Evolutionary conservation across 2,888 invertebrate species (phyloP).

Genomic region (Nowickia ferox): DNA sequence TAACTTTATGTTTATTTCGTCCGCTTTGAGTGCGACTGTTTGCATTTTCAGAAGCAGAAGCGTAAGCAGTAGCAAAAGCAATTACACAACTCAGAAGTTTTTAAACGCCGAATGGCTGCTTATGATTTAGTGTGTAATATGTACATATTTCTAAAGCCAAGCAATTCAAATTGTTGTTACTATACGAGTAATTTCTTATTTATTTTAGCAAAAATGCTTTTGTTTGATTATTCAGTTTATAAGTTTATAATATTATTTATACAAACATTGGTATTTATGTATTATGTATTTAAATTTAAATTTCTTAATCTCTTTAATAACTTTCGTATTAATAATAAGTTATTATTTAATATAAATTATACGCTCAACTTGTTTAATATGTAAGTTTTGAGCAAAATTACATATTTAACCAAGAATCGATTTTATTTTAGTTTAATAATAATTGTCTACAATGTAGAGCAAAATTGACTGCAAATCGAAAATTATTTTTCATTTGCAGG

Average conservation of each 20-base stretch:
- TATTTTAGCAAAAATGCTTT: not conserved
- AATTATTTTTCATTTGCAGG: not conserved
- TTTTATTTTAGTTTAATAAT: not conserved
- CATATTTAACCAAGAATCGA: constrained; percentile 1
- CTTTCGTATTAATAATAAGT: not conserved
- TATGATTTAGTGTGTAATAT: too few species aligned
- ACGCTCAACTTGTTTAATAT: constrained; percentile 12
- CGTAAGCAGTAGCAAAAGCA: too few species aligned
- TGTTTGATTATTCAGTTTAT: not conserved
- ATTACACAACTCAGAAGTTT: too few species aligned
- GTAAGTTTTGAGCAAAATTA: constrained; percentile 36
- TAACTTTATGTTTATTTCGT: too few species aligned
- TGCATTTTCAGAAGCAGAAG: too few species aligned
- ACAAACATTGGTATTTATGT: too few species aligned
- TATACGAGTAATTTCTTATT: not conserved
- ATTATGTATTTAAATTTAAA: not conserved
- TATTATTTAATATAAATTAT: not conserved
- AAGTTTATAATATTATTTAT: too few species aligned
- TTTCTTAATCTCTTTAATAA: not conserved
- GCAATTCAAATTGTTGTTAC: too few species aligned
- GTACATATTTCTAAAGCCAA: not conserved
- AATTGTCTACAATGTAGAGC: not conserved
- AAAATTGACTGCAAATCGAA: not conserved
- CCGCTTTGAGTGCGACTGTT: too few species aligned
- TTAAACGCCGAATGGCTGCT: too few species aligned